Percentiles rank a stretch among this genome's conserved stretches.
These are phyloP conservation scores for Crepidodera aurea DNA, from an alignment of 2,888 invertebrate species.

Conservation along the genomic window DNA sequence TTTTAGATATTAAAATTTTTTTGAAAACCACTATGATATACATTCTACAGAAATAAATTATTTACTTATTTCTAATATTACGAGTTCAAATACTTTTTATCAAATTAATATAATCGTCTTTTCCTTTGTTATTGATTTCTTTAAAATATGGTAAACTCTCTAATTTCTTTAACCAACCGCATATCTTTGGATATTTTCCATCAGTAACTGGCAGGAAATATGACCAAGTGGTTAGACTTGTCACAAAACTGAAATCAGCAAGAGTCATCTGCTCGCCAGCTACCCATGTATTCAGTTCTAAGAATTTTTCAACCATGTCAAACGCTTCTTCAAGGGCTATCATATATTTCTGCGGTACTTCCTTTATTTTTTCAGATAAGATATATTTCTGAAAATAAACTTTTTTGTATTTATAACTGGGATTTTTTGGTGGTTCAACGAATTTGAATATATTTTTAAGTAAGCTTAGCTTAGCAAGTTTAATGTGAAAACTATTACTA, in stretches of 20 bases:
- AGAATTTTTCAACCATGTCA: slow-evolving; percentile 56
- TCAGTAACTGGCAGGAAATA: slow-evolving; percentile 38
- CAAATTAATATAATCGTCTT: background rate
- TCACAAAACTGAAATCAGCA: slow-evolving; percentile 44
- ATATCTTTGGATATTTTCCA: slow-evolving; percentile 41
- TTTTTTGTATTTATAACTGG: no score
- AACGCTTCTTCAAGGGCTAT: slow-evolving; percentile 40
- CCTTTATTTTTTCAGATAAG: slow-evolving; percentile 8
- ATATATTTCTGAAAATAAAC: slow-evolving; percentile 15
- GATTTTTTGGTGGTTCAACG: no score
- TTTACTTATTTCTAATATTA: no score
- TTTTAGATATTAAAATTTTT: no score
- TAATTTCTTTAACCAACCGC: slow-evolving; percentile 55
- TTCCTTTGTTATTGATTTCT: slow-evolving; percentile 4
- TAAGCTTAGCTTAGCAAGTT: no score
- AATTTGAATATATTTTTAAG: no score
- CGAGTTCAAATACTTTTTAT: no score
- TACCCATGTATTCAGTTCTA: slow-evolving; percentile 49
- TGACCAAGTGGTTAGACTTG: slow-evolving; percentile 38
- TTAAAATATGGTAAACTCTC: slow-evolving; percentile 52
- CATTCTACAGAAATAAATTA: no score
- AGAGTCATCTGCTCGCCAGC: slow-evolving; percentile 45
- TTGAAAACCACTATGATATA: no score
- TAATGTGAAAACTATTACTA: no score
- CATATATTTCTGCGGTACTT: background rate